These are phyloP conservation scores for Lingula anatina DNA, from an alignment of 2,888 invertebrate genomes.

Conservation along the genomic window DNA sequence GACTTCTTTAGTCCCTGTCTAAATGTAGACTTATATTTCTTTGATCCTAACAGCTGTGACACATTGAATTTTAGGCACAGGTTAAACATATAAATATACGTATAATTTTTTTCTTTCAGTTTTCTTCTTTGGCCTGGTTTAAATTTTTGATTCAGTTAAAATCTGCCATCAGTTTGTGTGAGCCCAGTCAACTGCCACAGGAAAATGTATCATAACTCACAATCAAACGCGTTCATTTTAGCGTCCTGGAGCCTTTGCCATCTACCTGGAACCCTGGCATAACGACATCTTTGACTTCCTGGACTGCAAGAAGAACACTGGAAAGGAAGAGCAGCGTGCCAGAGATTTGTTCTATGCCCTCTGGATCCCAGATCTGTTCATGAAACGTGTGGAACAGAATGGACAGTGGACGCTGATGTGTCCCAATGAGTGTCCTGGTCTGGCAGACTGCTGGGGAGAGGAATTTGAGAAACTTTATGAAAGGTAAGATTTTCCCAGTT, in stretches of 20 bases:
- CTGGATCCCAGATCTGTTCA: constrained; percentile 98
- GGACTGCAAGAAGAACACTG: constrained; percentile 88
- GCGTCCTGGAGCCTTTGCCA: constrained; percentile 94
- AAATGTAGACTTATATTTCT: too few relatives aligned
- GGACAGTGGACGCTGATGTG: constrained; percentile 94
- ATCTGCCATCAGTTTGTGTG: too few relatives aligned
- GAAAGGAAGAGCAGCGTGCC: constrained; percentile 90
- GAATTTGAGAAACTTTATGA: constrained; percentile 85
- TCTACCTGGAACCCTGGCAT: constrained; percentile 99
- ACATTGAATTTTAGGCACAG: too few relatives aligned
- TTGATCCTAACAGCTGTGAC: too few relatives aligned
- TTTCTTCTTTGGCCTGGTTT: too few relatives aligned
- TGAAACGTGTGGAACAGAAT: constrained; percentile 78
- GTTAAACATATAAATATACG: too few relatives aligned
- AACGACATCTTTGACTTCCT: constrained; percentile 93
- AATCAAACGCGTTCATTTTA: too few relatives aligned
- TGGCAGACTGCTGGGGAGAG: constrained; percentile 90
- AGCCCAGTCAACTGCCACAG: too few relatives aligned
- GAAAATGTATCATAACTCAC: too few relatives aligned
- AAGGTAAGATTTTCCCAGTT: constrained; percentile 55
- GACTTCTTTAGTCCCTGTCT: too few relatives aligned
- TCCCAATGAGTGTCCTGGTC: constrained; percentile 85
- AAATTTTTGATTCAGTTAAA: too few relatives aligned
- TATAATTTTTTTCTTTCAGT: too few relatives aligned
- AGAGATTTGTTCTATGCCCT: constrained; percentile 93